Evolutionary conservation across 2,797 vertebrate species (phyloP), one percentile per base, ranked within the genome.

Genomic region (Pteropus rufus): DNA sequence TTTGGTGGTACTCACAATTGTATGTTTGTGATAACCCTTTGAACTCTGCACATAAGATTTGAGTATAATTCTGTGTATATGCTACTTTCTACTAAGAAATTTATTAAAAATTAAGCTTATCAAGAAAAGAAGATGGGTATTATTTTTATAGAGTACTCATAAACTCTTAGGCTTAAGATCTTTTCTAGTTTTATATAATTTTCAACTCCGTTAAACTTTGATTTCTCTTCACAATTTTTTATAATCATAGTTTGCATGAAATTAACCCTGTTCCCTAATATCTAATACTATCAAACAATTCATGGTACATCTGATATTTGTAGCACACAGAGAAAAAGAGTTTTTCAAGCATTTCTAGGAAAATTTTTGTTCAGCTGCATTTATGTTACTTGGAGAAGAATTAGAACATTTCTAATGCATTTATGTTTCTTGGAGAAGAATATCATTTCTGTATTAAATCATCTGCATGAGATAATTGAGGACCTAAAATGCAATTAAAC

Each of bases 391-490:
- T 89, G 10, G 34, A 80, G 46, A 95, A 96, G 58, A 95, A 89
- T 82, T 49, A 49, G 49, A 54, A 76, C 41, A 76, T 89, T 86
- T 95, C 41, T 91, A 49, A 49, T 88, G 8, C 24, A 79, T 58
- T 92, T 72, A 65, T 62, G 75, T 86, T 70, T 8, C 8, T 94
- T 89, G 10, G 34, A 80, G 46, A 95, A 96, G 58, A 96, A 89
- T 85, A 54, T 80, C 41, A 76, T 89, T 83, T 95, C 41, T 91
- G 7, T 65, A 58, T 46, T 95, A 86, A 93, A 75, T 95, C 80
- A 94, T 82, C 11, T 79, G 21, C 14, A 69, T 75, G 64, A 91
- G 93, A 79, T 77, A 93, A 91, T 56, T 94, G 58, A 96, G 41
- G 31, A 39, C 5, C 10, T 70, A 34, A 23, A 94, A 88, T 92